Conservation (phyloP, 2,888 invertebrate species). For the Polymixis lichenea region DNA sequence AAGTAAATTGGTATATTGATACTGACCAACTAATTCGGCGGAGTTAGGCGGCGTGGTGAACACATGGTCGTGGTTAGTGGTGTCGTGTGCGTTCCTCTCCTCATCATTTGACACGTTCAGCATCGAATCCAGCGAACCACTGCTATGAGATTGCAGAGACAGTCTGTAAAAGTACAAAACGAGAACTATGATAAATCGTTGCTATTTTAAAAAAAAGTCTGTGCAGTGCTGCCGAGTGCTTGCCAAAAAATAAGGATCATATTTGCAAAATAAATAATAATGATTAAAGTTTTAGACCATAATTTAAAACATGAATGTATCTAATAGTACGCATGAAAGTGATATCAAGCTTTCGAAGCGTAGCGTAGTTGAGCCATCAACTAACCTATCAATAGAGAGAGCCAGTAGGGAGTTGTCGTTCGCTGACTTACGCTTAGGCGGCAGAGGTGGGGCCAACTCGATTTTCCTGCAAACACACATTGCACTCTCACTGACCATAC, state of each 20-base stretch:
- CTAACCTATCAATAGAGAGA: constrained; percentile 92
- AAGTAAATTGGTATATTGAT: neutral
- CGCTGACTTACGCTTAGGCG: constrained; percentile 93
- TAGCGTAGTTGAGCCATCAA: constrained; percentile 54
- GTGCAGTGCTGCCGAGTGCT: neutral
- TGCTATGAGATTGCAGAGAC: constrained; percentile 94
- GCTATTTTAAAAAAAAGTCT: neutral
- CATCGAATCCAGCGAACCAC: constrained; percentile 96
- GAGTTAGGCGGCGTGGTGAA: constrained; percentile 81
- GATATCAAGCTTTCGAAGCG: constrained; percentile 42
- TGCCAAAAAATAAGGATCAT: constrained; percentile 27
- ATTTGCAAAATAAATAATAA: constrained; percentile 15
- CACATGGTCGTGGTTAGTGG: constrained; percentile 83
- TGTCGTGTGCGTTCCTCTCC: constrained; percentile 90
- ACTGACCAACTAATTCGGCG: constrained; percentile 81
- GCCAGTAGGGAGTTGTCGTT: constrained; percentile 89
- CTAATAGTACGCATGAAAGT: constrained; percentile 45
- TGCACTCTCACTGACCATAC: constrained; percentile 72
- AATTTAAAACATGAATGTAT: constrained; percentile 37
- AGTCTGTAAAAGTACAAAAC: constrained; percentile 83
- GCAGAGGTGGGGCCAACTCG: constrained; percentile 94
- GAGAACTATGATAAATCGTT: neutral
- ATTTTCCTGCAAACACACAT: constrained; percentile 88
- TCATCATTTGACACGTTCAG: constrained; percentile 96
- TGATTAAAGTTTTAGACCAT: constrained; percentile 9